These are phyloP conservation scores for Thymallus thymallus DNA, from an alignment of 2,113 vertebrate genomes.

Conservation along the genomic window DNA sequence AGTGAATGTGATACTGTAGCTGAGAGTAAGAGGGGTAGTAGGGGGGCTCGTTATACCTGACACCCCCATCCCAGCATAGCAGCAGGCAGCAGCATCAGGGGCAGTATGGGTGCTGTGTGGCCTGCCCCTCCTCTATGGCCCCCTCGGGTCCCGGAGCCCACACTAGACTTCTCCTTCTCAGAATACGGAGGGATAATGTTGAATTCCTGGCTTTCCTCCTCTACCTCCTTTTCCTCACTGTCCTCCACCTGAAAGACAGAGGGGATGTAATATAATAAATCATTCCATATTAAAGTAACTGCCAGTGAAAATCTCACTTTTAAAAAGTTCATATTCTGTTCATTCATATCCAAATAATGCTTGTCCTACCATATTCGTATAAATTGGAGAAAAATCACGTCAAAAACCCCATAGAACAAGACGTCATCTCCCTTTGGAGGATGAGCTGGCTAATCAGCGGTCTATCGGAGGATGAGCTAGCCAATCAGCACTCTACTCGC, in stretches of 20 bases:
- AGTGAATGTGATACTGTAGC: background rate
- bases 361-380: no score
- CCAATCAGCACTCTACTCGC: no score
- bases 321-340: no score
- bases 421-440: no score
- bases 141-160: constrained; percentile 54
- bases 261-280: background rate
- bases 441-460: no score
- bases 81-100: constrained; percentile 53
- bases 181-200: constrained; percentile 67
- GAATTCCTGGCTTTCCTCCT: constrained; percentile 57
- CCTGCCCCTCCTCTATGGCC: constrained; percentile 51
- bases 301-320: background rate
- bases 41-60: constrained; percentile 30
- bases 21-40: background rate
- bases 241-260: constrained; percentile 59
- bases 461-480: no score
- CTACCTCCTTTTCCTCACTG: constrained; percentile 38
- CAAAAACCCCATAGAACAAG: no score
- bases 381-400: no score
- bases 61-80: constrained; percentile 53
- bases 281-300: background rate
- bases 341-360: no score
- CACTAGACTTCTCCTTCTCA: constrained; percentile 62
- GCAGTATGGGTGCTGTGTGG: constrained; percentile 37